A percentile compares a stretch with the other conserved stretches of the same genome.
Conservation (phyloP, 2,888 invertebrate genomes). For the Calameuta filiformis region DNA sequence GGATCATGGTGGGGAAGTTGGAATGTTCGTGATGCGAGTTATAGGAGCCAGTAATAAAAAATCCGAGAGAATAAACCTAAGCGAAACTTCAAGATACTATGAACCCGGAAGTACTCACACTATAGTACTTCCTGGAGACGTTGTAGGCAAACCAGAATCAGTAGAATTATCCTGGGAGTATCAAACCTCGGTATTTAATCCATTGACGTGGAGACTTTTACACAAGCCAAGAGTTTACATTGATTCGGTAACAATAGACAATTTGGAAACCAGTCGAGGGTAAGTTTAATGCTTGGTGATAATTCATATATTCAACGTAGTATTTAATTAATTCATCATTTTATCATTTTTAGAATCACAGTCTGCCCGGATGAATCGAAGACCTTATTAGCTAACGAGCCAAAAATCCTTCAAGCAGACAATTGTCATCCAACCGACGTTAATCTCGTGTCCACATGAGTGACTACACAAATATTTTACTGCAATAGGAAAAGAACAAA, state of each 20-base stretch:
- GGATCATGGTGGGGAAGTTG: slow-evolving; percentile 82
- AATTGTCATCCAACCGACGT: slow-evolving; percentile 46
- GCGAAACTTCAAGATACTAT: slow-evolving; percentile 71
- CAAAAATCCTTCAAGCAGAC: slow-evolving; percentile 64
- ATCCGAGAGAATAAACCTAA: slow-evolving; percentile 72
- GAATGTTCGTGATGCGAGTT: slow-evolving; percentile 76
- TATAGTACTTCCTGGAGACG: slow-evolving; percentile 75
- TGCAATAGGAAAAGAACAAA: not conserved
- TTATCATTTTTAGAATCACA: slow-evolving; percentile 71
- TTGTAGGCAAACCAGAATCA: slow-evolving; percentile 75
- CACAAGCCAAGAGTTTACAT: slow-evolving; percentile 80
- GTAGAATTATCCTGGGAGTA: slow-evolving; percentile 84
- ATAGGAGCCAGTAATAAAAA: slow-evolving; percentile 73
- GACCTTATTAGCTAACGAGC: slow-evolving; percentile 75
- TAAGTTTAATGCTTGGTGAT: slow-evolving; percentile 57
- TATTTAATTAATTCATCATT: not conserved
- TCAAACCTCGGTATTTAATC: slow-evolving; percentile 81
- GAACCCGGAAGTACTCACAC: slow-evolving; percentile 79
- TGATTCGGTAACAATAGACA: slow-evolving; percentile 77
- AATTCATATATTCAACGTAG: not conserved
- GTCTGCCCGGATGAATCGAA: slow-evolving; percentile 76
- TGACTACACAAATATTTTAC: not conserved
- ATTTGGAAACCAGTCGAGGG: slow-evolving; percentile 78
- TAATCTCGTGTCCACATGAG: slow-evolving; percentile 53
- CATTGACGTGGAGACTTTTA: slow-evolving; percentile 84